Percentiles rank a stretch among this genome's conserved stretches.
phyloP scores from a whole-genome alignment of 2,113 vertebrate genomes.

The Microtus richardsoni region DNA sequence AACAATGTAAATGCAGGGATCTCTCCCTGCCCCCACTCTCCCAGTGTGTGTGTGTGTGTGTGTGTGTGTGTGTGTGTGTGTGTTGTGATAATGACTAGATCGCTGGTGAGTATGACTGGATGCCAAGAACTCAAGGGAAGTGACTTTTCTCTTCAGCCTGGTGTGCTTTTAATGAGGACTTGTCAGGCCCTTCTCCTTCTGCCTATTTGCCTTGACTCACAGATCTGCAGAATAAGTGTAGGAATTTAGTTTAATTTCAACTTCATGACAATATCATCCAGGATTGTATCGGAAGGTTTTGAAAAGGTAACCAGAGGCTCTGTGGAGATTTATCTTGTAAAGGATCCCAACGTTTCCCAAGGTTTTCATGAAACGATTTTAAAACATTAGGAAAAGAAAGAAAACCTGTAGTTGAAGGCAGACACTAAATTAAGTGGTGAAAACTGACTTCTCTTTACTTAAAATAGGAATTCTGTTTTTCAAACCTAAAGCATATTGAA shows the following conservation, averaged over 20 bases:
- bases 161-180: not conserved
- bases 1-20: not conserved
- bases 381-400: slow-evolving; percentile 39
- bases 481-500: not conserved
- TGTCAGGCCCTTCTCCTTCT: not conserved
- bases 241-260: slow-evolving; percentile 69
- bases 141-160: not conserved
- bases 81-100: not conserved
- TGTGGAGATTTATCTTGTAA: slow-evolving; percentile 55
- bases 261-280: slow-evolving; percentile 62
- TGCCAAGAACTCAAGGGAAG: slow-evolving; percentile 17
- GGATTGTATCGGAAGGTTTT: slow-evolving; percentile 47
- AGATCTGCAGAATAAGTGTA: slow-evolving; percentile 6
- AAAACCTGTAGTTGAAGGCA: slow-evolving; percentile 36
- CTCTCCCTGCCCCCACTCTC: too few species aligned
- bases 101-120: not conserved
- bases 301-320: slow-evolving; percentile 51
- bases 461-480: slow-evolving; percentile 13
- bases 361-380: slow-evolving; percentile 60
- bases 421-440: not conserved
- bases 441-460: slow-evolving; percentile 37
- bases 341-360: slow-evolving; percentile 44
- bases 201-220: not conserved
- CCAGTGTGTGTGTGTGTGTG: not conserved
- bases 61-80: not conserved